phyloP scores from a whole-genome alignment of 1,140 invertebrate species.

The Matsumurasca onukii region DNA sequence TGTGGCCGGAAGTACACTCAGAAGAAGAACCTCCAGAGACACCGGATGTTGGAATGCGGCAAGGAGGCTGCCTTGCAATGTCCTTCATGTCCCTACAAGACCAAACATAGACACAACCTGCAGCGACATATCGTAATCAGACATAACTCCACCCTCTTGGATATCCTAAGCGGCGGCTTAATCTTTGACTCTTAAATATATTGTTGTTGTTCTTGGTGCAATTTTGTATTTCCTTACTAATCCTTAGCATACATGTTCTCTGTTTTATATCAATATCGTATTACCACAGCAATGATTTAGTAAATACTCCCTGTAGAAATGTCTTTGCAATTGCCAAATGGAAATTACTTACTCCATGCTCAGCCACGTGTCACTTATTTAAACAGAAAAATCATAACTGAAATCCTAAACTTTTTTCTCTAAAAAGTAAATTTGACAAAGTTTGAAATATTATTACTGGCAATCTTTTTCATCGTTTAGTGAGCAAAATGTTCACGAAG shows the following conservation, averaged over 20 bases:
- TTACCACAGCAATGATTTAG: background rate
- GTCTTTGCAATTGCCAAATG: background rate
- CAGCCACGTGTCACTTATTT: too few relatives aligned
- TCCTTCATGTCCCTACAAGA: constrained; percentile 35
- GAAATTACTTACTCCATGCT: background rate
- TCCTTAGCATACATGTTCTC: background rate
- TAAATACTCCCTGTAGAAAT: background rate
- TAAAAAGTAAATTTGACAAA: too few relatives aligned
- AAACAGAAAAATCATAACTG: too few relatives aligned
- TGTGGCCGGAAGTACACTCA: constrained; percentile 55
- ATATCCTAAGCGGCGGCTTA: background rate
- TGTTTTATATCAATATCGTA: background rate
- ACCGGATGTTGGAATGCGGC: constrained; percentile 56
- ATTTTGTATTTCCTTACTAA: background rate
- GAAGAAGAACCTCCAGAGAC: constrained; percentile 54
- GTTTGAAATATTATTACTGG: too few relatives aligned
- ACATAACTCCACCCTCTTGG: background rate
- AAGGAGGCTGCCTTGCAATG: constrained; percentile 53
- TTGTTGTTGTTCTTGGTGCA: background rate
- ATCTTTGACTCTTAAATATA: background rate
- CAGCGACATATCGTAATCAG: constrained; percentile 24
- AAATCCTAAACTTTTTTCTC: too few relatives aligned
- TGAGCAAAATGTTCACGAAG: too few relatives aligned
- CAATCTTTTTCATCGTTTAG: too few relatives aligned
- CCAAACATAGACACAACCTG: constrained; percentile 31